Conservation (phyloP, 2,888 invertebrate species). For the Pseudococcus jackbeardsleyi region DNA sequence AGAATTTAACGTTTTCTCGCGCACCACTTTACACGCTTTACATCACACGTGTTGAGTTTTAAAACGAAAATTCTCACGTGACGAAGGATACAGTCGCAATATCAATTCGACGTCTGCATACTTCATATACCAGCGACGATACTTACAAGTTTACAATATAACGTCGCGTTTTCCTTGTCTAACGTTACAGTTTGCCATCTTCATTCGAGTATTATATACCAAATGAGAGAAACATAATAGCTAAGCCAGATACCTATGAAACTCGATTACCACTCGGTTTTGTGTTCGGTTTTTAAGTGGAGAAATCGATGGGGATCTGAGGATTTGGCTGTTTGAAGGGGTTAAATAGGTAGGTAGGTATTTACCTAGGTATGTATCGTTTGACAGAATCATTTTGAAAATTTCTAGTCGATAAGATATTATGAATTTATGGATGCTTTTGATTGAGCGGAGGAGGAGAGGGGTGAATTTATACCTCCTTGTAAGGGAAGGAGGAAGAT, state of each 20-base stretch:
- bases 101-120: slow-evolving; percentile 46
- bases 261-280: background rate
- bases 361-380: too few relatives aligned
- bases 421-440: too few relatives aligned
- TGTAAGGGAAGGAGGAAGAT: too few relatives aligned
- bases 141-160: slow-evolving; percentile 13
- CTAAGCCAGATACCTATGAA: background rate
- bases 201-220: background rate
- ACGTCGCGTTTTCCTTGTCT: background rate
- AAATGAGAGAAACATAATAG: background rate
- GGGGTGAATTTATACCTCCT: too few relatives aligned
- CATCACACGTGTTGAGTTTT: slow-evolving; percentile 52
- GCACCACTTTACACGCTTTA: slow-evolving; percentile 37
- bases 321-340: too few relatives aligned
- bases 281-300: background rate
- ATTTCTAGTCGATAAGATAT: too few relatives aligned
- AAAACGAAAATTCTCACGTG: slow-evolving; percentile 47
- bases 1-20: slow-evolving; percentile 45
- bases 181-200: background rate
- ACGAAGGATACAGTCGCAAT: slow-evolving; percentile 36
- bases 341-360: too few relatives aligned
- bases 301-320: too few relatives aligned
- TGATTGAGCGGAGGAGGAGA: too few relatives aligned
- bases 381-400: too few relatives aligned
- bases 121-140: background rate